A percentile compares a stretch with the other conserved stretches of the same genome.
Conservation (phyloP, 2,888 invertebrate species). For the Zaprionus lineosus region DNA sequence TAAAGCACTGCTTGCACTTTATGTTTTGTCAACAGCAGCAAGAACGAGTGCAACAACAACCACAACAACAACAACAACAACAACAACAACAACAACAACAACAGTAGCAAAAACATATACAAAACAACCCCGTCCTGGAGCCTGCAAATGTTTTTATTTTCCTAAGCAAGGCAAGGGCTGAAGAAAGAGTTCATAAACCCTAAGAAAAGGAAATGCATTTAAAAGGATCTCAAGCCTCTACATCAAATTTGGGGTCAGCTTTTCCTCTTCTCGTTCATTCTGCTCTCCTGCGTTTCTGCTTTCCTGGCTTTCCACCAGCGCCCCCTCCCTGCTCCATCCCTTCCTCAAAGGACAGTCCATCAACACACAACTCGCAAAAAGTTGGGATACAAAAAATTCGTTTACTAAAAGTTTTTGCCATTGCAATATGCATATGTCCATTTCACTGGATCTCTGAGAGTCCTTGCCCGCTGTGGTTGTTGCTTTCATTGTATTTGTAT, state of each 20-base stretch:
- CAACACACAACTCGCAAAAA: constrained; percentile 27
- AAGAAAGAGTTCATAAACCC: constrained; percentile 26
- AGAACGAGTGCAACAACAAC: constrained; percentile 26
- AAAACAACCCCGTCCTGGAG: constrained; percentile 34
- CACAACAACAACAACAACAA: constrained; percentile 24
- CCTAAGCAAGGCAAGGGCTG: constrained; percentile 42
- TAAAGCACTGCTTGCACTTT: constrained; percentile 53
- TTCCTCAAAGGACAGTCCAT: constrained; percentile 44
- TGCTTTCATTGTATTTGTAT: constrained; percentile 1
- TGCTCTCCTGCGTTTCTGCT: background rate
- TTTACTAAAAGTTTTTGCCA: constrained; percentile 54
- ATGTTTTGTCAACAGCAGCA: constrained; percentile 63
- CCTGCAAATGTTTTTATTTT: constrained; percentile 66
- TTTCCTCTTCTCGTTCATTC: constrained; percentile 12
- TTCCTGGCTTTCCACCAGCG: too few relatives aligned
- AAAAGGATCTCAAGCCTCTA: too few relatives aligned
- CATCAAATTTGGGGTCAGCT: too few relatives aligned
- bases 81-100: constrained; percentile 35
- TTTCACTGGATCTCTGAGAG: constrained; percentile 36
- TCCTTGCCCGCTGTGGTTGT: constrained; percentile 1
- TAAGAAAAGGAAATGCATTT: constrained; percentile 45
- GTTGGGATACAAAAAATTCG: constrained; percentile 39
- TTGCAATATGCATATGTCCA: constrained; percentile 57
- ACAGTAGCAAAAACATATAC: constrained; percentile 19
- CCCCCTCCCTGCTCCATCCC: background rate